phyloP scores from a whole-genome alignment of 2,113 vertebrate species.

The Merops nubicus region DNA sequence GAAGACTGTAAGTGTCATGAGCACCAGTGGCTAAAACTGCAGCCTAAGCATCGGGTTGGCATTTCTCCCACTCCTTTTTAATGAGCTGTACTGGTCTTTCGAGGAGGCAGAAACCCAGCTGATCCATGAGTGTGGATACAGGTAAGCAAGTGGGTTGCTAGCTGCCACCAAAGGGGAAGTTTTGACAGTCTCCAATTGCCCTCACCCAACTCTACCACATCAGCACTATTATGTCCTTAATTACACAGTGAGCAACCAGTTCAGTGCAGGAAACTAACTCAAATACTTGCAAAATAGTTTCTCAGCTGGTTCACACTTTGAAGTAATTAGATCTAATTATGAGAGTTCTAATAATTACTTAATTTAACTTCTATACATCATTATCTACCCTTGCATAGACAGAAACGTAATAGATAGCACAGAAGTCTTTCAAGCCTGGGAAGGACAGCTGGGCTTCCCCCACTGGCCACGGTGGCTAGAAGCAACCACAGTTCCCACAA shows the following conservation, averaged over 20 bases:
- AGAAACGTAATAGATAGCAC: not conserved
- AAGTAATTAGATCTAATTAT: not conserved
- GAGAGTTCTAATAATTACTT: not conserved
- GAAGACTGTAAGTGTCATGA: not conserved
- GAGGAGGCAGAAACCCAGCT: not conserved
- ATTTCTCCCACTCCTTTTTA: not conserved
- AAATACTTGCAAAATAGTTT: not conserved
- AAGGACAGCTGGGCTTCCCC: not conserved
- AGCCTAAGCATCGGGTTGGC: not conserved
- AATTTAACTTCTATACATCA: not conserved
- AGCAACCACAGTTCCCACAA: rapidly evolving
- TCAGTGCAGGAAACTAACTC: not conserved
- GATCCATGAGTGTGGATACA: not conserved
- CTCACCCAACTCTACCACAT: not conserved
- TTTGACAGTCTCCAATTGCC: not conserved
- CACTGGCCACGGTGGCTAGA: not conserved
- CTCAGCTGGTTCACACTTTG: not conserved
- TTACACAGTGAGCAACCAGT: rapidly evolving
- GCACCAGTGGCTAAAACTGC: not conserved
- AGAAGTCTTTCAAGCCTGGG: not conserved
- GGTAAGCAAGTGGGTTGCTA: not conserved
- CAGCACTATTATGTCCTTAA: not conserved
- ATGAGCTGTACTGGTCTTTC: not conserved
- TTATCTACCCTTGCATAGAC: not conserved
- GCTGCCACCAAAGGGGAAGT: not conserved